Conservation (phyloP, 2,113 vertebrate genomes). For the Narcine bancroftii region DNA sequence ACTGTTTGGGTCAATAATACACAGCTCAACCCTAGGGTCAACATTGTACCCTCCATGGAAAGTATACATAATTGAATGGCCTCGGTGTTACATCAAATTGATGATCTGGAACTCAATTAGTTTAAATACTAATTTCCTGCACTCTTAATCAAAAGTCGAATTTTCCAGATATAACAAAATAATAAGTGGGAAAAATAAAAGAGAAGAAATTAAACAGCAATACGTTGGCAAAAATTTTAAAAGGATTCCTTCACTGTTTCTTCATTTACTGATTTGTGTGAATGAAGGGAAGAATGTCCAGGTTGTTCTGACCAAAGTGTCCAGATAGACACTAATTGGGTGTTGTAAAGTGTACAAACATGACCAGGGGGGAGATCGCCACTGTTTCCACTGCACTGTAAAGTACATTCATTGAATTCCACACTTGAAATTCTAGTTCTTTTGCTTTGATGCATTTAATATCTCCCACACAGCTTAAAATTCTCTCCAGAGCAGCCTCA, state of each 20-base stretch:
- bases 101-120: not conserved
- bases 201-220: not conserved
- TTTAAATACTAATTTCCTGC: not conserved
- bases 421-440: too few relatives aligned
- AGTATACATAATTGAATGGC: not conserved
- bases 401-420: too few relatives aligned
- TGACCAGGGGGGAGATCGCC: too few relatives aligned
- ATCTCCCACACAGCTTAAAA: too few relatives aligned
- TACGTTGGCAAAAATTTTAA: not conserved
- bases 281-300: too few relatives aligned
- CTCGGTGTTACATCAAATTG: not conserved
- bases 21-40: not conserved
- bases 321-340: too few relatives aligned
- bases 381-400: too few relatives aligned
- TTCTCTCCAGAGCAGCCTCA: too few relatives aligned
- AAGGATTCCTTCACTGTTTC: not conserved
- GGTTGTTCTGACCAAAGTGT: too few relatives aligned
- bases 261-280: not conserved
- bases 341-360: too few relatives aligned
- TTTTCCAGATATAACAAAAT: not conserved
- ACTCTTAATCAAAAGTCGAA: not conserved
- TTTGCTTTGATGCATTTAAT: too few relatives aligned
- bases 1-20: not conserved
- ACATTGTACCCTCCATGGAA: not conserved
- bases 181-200: not conserved